These are phyloP conservation scores for Argya squamiceps DNA, from an alignment of 2,797 vertebrate species.

Conservation along the genomic window DNA sequence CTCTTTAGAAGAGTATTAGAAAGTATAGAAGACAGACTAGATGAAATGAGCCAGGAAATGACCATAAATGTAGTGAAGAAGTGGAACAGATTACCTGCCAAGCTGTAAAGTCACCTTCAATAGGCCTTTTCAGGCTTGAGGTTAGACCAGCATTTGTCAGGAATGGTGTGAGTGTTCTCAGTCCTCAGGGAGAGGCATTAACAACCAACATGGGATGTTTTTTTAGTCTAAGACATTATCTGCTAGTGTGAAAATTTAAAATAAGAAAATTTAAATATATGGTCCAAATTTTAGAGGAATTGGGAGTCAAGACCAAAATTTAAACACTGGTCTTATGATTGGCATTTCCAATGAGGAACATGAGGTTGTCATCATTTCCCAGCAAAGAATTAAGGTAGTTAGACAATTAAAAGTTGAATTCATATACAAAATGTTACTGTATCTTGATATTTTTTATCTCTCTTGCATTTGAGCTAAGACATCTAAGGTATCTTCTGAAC, in stretches of 20 bases:
- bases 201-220: accelerated
- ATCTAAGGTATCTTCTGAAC: neutral
- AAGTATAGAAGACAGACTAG: neutral
- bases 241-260: neutral
- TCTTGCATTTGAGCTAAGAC: neutral
- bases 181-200: neutral
- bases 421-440: neutral
- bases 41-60: neutral
- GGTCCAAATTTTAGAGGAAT: neutral
- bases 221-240: neutral
- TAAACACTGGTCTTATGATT: neutral
- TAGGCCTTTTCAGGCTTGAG: neutral
- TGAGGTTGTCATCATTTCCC: neutral
- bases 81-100: neutral
- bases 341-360: neutral
- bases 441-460: neutral
- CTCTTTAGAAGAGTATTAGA: neutral
- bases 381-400: neutral
- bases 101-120: neutral
- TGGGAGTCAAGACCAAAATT: neutral
- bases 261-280: neutral
- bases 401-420: neutral
- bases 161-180: neutral
- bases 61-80: neutral
- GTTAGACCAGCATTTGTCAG: neutral